These are phyloP conservation scores for Cyrtorhinus lividipennis DNA, from an alignment of 1,140 invertebrate species.

Conservation along the genomic window DNA sequence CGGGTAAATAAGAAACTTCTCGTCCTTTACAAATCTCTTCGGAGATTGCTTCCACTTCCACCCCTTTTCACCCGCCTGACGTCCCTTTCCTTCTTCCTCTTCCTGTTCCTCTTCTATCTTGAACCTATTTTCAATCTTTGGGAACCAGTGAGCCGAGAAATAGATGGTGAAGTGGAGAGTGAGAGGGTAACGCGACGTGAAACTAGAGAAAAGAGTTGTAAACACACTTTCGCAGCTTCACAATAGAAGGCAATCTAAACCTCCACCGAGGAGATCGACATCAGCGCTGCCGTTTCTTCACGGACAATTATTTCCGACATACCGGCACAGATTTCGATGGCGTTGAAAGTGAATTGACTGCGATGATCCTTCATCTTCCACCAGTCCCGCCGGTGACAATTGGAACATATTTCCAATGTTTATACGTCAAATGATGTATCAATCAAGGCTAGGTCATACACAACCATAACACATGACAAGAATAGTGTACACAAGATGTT, in stretches of 20 bases:
- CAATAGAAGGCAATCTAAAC: not conserved
- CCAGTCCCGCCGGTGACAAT: no score
- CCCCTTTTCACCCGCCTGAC: no score
- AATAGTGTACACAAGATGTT: no score
- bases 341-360: no score
- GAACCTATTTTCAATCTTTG: conserved; percentile 6
- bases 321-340: no score
- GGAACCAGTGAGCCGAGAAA: not conserved
- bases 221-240: not conserved
- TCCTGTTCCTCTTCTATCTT: not conserved
- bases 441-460: no score
- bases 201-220: not conserved
- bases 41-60: conserved; percentile 9
- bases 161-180: not conserved
- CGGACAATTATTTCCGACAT: not conserved
- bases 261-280: not conserved
- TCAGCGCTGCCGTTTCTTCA: not conserved
- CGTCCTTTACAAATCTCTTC: not conserved
- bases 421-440: no score
- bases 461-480: no score
- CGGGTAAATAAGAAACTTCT: conserved; percentile 4
- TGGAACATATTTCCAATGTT: no score
- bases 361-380: no score
- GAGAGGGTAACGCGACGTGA: not conserved
- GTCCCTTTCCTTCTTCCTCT: not conserved